Evolutionary conservation across 1,140 invertebrate genomes (phyloP).

Genomic region (Lamellibrachia luymesi): DNA sequence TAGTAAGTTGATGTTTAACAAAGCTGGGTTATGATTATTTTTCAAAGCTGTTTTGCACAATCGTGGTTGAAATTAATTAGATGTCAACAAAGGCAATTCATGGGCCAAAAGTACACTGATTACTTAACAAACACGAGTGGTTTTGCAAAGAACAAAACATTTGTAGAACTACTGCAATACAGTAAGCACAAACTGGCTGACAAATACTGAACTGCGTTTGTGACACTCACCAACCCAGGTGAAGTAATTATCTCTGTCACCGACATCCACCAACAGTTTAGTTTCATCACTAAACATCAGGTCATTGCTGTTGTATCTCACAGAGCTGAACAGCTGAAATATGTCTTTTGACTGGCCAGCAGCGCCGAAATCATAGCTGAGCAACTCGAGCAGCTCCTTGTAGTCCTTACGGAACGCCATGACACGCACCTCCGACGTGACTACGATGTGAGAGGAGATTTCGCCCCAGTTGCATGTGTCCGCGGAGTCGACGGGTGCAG

Average conservation of each 20-base stretch:
- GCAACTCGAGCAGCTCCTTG: conserved; percentile 40
- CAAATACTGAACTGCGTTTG: background rate
- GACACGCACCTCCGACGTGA: conserved; percentile 64
- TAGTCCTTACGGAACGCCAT: conserved; percentile 31
- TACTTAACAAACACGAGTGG: too few relatives aligned
- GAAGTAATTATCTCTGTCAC: conserved; percentile 42
- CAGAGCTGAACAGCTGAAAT: conserved; percentile 31
- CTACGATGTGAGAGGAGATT: conserved; percentile 82
- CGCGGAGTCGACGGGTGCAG: conserved; percentile 38
- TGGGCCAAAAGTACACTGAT: too few relatives aligned
- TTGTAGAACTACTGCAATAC: background rate
- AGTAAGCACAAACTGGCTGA: background rate
- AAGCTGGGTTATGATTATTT: too few relatives aligned
- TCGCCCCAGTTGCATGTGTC: conserved; percentile 62
- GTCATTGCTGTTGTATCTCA: conserved; percentile 35
- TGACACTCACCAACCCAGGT: conserved; percentile 51
- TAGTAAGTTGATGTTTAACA: too few relatives aligned
- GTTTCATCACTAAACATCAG: conserved; percentile 54
- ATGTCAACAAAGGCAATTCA: too few relatives aligned
- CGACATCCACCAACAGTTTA: conserved; percentile 43
- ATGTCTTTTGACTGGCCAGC: conserved; percentile 22
- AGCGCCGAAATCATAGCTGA: conserved; percentile 29
- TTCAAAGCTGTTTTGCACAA: too few relatives aligned
- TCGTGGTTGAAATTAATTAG: too few relatives aligned
- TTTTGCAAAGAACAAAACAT: too few relatives aligned